Base-by-base conservation (phyloP, 2,888 invertebrate genomes). In the Drosophila conformis region DNA sequence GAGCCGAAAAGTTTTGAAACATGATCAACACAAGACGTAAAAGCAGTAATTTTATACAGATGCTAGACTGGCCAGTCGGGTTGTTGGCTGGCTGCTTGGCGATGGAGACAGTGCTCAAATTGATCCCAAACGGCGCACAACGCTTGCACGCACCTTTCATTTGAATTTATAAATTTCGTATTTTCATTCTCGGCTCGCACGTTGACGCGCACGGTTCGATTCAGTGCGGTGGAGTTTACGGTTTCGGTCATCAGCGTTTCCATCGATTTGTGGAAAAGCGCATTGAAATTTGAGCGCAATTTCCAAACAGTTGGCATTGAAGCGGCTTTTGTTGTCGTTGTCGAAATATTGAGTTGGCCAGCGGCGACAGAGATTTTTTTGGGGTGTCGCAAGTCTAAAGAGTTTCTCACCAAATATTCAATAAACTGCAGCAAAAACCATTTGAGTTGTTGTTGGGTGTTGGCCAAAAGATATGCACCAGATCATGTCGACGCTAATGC, bases 141-240 rank as follows among this genome's bases (percentile, higher is more conserved):
- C n/a, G 52, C 38, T 38, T 53, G 60, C 65, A 80, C 81, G 76
- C 83, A 84, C 69, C 73, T 84, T 84, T 77, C 58, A 69, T 79
- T 76, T 69, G 38, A 68, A 75, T 63, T 76, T 66, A 57, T 54
- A 59, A 65, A 71, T 73, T 68, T 73, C 36, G 72, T 68, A 68
- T 61, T 67, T 77, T 91, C 90, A 91, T 91, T 91, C 84, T 82
- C 73, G 72, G 74, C 80, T 71, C 74, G 80, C 73, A 83, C 76
- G 80, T 84, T 74, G 83, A 48, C 71, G 83, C 71, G 83, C 66
- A 74, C 83, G 82, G 89, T 85, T 86, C 77, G 67, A 57, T 73
- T 71, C 52, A 56, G 58, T 65, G 60, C 51, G 58, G 27, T 61
- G 52, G n/a, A 59, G 36, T 69, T 48, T 33, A 59, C 27, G 25